These are phyloP conservation scores for Epizoanthus rinbou DNA, from an alignment of 92 coral and sea anemone genomes.

Conservation along the genomic window DNA sequence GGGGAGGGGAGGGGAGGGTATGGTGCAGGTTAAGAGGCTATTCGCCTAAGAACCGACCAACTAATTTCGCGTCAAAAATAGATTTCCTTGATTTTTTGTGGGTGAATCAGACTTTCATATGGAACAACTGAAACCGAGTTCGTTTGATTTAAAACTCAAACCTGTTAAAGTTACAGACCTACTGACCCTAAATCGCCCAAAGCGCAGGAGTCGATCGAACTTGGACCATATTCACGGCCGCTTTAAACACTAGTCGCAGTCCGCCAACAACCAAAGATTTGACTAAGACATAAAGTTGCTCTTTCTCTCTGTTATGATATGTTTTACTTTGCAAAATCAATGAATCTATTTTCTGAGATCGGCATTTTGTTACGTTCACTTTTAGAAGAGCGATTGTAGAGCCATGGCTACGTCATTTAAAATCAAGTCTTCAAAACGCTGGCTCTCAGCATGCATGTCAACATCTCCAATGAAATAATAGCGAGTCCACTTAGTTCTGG, in stretches of 20 bases:
- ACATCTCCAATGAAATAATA: no score
- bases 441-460: neutral
- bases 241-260: neutral
- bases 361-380: neutral
- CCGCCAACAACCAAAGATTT: neutral
- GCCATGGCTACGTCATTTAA: slow-evolving; percentile 5
- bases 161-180: neutral
- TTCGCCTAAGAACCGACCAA: no score
- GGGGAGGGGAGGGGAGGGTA: no score
- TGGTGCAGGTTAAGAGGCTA: no score
- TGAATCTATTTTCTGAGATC: neutral
- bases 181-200: neutral
- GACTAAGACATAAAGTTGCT: neutral
- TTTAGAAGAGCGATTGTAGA: neutral
- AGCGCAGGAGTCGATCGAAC: neutral
- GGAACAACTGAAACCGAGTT: slow-evolving; percentile 10
- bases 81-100: slow-evolving; percentile 10
- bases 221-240: neutral
- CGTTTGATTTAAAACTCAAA: slow-evolving; percentile 7
- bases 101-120: slow-evolving; percentile 1
- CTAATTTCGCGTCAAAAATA: no score
- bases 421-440: neutral
- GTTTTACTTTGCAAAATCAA: slow-evolving; percentile 6
- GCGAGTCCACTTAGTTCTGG: no score
- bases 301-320: neutral